Conservation (phyloP, 2,888 invertebrate genomes). For the Zaprionus bogoriensis region DNA sequence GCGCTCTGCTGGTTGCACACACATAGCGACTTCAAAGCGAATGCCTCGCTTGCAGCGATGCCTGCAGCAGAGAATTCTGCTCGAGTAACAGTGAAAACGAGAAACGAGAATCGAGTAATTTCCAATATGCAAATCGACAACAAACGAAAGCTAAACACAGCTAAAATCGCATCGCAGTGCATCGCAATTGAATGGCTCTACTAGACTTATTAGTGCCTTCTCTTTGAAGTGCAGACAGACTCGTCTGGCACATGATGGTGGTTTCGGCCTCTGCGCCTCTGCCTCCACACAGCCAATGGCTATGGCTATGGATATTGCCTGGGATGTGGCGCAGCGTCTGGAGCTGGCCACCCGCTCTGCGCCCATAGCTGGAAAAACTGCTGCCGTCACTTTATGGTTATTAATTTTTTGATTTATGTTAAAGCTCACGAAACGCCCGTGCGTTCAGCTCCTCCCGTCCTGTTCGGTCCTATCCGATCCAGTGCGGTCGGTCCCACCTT, state of each 20-base stretch:
- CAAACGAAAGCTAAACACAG: conserved; percentile 45
- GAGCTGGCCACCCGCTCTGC: conserved; percentile 58
- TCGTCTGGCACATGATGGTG: background rate
- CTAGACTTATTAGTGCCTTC: conserved; percentile 39
- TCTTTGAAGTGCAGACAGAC: conserved; percentile 46
- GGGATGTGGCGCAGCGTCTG: conserved; percentile 15
- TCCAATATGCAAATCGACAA: conserved; percentile 45
- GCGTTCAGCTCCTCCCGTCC: background rate
- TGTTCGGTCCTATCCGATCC: background rate
- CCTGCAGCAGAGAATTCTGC: conserved; percentile 25
- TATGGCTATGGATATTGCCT: too few species aligned
- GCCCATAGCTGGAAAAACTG: conserved; percentile 68
- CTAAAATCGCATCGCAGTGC: background rate
- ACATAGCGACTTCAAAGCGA: conserved; percentile 48
- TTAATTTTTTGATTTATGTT: conserved; percentile 83
- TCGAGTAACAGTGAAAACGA: conserved; percentile 5
- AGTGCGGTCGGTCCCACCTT: conserved; percentile 20
- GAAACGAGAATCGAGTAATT: conserved; percentile 14
- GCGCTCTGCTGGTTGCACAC: conserved; percentile 43
- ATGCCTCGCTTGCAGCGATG: conserved; percentile 34
- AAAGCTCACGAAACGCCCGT: conserved; percentile 73
- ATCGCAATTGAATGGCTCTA: conserved; percentile 12
- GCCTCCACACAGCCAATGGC: too few species aligned
- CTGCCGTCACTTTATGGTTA: conserved; percentile 82
- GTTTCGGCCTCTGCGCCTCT: too few species aligned